A percentile compares a stretch with the other conserved stretches of the same genome.
Evolutionary conservation across 2,888 invertebrate genomes (phyloP).

Genomic region (Tortricodes alternella): DNA sequence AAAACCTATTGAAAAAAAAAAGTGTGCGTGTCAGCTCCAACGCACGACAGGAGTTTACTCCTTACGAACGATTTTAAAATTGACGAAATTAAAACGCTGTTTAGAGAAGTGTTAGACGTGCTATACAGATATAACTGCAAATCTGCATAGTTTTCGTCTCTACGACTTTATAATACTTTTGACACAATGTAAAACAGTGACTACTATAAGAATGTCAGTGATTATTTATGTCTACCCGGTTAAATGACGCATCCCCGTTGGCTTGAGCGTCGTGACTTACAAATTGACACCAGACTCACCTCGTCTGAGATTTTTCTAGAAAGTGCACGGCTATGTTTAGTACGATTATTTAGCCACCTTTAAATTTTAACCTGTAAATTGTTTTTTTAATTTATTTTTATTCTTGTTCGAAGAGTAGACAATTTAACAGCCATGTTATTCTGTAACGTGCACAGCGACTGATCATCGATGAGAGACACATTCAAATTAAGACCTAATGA

Average conservation of each 20-base stretch:
- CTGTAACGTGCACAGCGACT: too few relatives aligned
- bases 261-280: neutral
- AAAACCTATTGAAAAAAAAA: too few relatives aligned
- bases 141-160: neutral
- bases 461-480: too few relatives aligned
- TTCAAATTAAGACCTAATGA: too few relatives aligned
- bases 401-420: too few relatives aligned
- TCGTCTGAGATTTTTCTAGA: constrained; percentile 7
- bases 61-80: too few relatives aligned
- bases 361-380: constrained; percentile 1
- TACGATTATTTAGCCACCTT: neutral
- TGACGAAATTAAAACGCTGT: too few relatives aligned
- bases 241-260: constrained; percentile 9
- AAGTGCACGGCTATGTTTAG: neutral
- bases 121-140: neutral
- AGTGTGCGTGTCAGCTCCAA: too few relatives aligned
- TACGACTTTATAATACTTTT: neutral
- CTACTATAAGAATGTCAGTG: constrained; percentile 2
- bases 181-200: neutral
- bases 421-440: too few relatives aligned
- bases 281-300: constrained; percentile 16
- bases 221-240: constrained; percentile 9
- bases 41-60: too few relatives aligned
- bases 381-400: too few relatives aligned
- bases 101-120: too few relatives aligned